phyloP scores from a whole-genome alignment of 2,888 invertebrate species.

The Drosophila borborema region DNA sequence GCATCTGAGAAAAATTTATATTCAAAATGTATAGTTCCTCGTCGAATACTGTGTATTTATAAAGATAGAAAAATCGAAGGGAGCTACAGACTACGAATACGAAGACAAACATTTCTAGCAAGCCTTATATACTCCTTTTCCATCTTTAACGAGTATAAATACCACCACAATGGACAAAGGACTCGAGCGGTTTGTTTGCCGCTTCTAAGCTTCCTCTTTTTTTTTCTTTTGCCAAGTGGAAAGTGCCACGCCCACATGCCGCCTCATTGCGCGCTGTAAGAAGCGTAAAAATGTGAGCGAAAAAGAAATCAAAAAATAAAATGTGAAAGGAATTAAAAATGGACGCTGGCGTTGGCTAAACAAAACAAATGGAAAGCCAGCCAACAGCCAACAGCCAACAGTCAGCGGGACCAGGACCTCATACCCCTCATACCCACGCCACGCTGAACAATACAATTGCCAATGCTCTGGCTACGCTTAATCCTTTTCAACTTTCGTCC shows the following conservation, averaged over 20 bases:
- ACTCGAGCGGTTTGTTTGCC: conserved; percentile 70
- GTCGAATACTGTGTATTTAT: too few species aligned
- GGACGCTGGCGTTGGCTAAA: conserved; percentile 57
- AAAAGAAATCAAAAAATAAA: conserved; percentile 58
- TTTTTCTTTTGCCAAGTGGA: conserved; percentile 65
- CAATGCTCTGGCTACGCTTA: conserved; percentile 50
- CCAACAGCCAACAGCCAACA: conserved; percentile 40
- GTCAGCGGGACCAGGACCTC: conserved; percentile 16
- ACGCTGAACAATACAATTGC: conserved; percentile 62
- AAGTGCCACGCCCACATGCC: conserved; percentile 53
- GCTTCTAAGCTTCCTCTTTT: conserved; percentile 73
- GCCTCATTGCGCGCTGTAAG: conserved; percentile 39
- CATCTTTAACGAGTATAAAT: conserved; percentile 23
- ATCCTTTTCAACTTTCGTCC: conserved; percentile 65
- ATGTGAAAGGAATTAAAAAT: conserved; percentile 68
- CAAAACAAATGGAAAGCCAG: conserved; percentile 60
- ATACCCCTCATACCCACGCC: neutral
- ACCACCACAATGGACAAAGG: conserved; percentile 60
- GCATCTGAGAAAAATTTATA: too few species aligned
- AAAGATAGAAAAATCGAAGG: too few species aligned
- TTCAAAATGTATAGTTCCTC: too few species aligned
- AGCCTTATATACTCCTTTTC: neutral
- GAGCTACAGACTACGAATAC: neutral
- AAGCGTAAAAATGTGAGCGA: conserved; percentile 53
- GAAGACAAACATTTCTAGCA: too few species aligned